A percentile compares a stretch with the other conserved stretches of the same genome.
Conservation (phyloP, 2,113 vertebrate species). For the Hymenochirus boettgeri region DNA sequence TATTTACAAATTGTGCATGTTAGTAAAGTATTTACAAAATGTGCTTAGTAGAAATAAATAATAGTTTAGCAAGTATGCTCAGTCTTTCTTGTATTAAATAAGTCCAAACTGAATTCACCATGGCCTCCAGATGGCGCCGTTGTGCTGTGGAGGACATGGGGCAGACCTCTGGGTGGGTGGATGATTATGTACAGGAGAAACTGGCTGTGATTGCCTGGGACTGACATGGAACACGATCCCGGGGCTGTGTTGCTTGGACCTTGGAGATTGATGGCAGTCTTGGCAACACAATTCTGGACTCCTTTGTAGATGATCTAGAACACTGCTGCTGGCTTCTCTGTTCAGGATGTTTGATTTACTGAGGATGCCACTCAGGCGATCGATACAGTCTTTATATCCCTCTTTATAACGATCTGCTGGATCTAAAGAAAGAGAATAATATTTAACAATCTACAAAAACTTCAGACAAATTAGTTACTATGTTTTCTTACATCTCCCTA, state of each 20-base stretch:
- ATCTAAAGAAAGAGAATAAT: constrained; percentile 45
- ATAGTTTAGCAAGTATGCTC: not conserved
- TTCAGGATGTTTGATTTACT: constrained; percentile 59
- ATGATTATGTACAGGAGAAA: constrained; percentile 32
- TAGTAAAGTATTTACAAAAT: too few species aligned
- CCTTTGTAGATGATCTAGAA: constrained; percentile 66
- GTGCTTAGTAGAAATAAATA: not conserved
- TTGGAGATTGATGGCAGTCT: constrained; percentile 50
- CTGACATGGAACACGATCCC: constrained; percentile 53
- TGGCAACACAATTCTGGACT: constrained; percentile 48
- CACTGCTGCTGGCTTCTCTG: constrained; percentile 55
- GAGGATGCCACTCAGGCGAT: constrained; percentile 64
- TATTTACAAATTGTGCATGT: constrained; percentile 10
- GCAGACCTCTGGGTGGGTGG: constrained; percentile 35
- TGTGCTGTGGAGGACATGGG: not conserved
- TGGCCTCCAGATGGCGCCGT: constrained; percentile 65
- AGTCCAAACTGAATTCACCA: constrained; percentile 62
- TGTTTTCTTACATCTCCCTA: too few species aligned
- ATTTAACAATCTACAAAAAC: too few species aligned
- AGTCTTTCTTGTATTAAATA: not conserved
- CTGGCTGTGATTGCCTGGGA: constrained; percentile 36
- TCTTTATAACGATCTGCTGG: constrained; percentile 64
- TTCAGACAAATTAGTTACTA: too few species aligned
- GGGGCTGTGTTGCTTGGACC: constrained; percentile 44
- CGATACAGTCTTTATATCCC: constrained; percentile 75